phyloP scores from a whole-genome alignment of 2,888 invertebrate genomes.

The Drosophila cyrtoloma region DNA sequence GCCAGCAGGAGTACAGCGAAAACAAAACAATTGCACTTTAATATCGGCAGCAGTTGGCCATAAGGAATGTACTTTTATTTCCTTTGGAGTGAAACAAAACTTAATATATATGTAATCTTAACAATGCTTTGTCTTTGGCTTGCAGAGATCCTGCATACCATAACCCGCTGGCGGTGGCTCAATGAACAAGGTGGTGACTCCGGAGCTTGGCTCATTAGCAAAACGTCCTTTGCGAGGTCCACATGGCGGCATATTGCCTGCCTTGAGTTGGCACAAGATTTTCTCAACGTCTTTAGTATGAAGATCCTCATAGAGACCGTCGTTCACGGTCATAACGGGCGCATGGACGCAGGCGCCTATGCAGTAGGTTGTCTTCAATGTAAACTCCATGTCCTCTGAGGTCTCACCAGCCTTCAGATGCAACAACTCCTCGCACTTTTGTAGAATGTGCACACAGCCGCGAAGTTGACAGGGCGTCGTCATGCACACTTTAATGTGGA shows the following conservation, averaged over 20 bases:
- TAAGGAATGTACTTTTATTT: constrained; percentile 58
- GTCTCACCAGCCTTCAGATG: constrained; percentile 44
- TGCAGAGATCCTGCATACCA: constrained; percentile 49
- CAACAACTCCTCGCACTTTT: constrained; percentile 33
- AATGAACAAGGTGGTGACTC: constrained; percentile 30
- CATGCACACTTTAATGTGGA: constrained; percentile 49
- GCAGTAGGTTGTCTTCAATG: constrained; percentile 39
- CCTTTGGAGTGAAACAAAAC: constrained; percentile 24
- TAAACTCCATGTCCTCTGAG: constrained; percentile 62
- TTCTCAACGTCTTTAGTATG: constrained; percentile 14
- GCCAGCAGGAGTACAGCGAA: constrained; percentile 30
- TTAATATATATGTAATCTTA: constrained; percentile 10
- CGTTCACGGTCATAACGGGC: constrained; percentile 58
- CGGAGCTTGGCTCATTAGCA: constrained; percentile 49
- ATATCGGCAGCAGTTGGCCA: constrained; percentile 14
- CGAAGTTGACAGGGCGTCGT: constrained; percentile 55
- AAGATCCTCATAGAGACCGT: constrained; percentile 60
- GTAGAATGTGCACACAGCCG: constrained; percentile 37
- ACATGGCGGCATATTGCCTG: constrained; percentile 26
- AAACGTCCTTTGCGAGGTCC: constrained; percentile 49
- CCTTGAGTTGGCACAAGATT: constrained; percentile 31
- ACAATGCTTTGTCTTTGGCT: constrained; percentile 13
- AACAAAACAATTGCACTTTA: constrained; percentile 20
- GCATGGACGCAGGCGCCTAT: constrained; percentile 64
- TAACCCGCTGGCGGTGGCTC: constrained; percentile 51